A percentile compares a stretch with the other conserved stretches of the same genome.
These are phyloP conservation scores for Drosophila leontia DNA, from an alignment of 1,140 invertebrate species.

Conservation along the genomic window DNA sequence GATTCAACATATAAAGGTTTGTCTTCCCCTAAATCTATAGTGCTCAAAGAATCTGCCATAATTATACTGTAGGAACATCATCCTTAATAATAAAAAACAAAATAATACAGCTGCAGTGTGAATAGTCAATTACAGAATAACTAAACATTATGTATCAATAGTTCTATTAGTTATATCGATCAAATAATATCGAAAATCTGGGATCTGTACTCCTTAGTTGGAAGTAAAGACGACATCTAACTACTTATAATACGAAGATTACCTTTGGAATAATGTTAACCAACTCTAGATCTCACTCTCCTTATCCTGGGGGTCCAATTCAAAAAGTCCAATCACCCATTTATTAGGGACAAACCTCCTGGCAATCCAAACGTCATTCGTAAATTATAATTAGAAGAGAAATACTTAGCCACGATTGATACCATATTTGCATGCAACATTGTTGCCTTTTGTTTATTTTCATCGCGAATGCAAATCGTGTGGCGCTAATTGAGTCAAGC, in stretches of 20 bases:
- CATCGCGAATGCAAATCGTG: constrained; percentile 38
- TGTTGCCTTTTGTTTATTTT: constrained; percentile 35
- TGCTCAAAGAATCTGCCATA: neutral
- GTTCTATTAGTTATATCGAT: too few relatives aligned
- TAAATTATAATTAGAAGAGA: constrained; percentile 10
- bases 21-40: neutral
- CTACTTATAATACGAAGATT: too few relatives aligned
- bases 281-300: neutral
- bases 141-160: too few relatives aligned
- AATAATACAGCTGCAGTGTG: too few relatives aligned
- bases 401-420: constrained; percentile 9
- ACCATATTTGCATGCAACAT: constrained; percentile 24
- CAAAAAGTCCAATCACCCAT: neutral
- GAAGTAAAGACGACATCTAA: too few relatives aligned
- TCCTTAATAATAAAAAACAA: neutral
- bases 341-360: neutral
- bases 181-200: too few relatives aligned
- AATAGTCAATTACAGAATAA: too few relatives aligned
- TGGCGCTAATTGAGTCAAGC: constrained; percentile 40
- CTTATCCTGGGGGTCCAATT: neutral
- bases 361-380: constrained; percentile 2
- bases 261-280: too few relatives aligned
- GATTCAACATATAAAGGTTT: neutral
- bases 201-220: too few relatives aligned
- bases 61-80: neutral